Evolutionary conservation across 37 sponge, comb jelly and placozoan genomes (phyloP), one percentile per base, ranked within the genome.

Genomic region (Cliona cf. orientalis): DNA sequence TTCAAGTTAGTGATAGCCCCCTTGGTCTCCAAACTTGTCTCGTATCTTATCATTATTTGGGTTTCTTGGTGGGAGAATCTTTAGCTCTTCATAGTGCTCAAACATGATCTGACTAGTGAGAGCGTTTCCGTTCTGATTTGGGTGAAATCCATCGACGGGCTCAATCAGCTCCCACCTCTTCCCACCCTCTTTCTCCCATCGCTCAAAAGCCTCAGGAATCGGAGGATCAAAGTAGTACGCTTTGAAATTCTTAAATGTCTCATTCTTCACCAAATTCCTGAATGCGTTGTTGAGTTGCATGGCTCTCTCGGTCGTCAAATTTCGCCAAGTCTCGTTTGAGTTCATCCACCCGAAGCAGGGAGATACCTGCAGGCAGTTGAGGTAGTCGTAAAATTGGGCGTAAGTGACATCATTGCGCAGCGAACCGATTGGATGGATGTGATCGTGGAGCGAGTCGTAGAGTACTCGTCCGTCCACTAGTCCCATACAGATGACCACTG

Each of bases 311-410:
- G 85, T 81, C 42, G 97, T 97, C 19, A 69, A 12, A 36, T 93
- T 93, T 22, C 97, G 74, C 94, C 92, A 91, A 2, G 91, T 93
- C 38, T 84, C 91, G 60, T 97, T 91, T 64, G 71, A 80, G 78
- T 97, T 97, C 86, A 97, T 49, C 97, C 97, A 97, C 5, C 97
- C 97, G 64, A 91, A 93, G 45, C 97, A 97, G 1, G 97, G 97
- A 22, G 95, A 93, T 0, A 97, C 63, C 21, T 93, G 69, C 11
- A 97, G 77, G 56, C 97, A 97, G 81, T 97, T 97, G 14, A 97
- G 76, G 76, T 87, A 97, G 74, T 93, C 86, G 46, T 97, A 97
- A 36, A 97, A 75, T 14, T 83, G 49, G 0, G 86, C 21, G 45
- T 97, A 97, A 19, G 91, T 97, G 42, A 97, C 92, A 55, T 93